Evolutionary conservation across 2,113 vertebrate genomes (phyloP).

Genomic region (Engystomops pustulosus): DNA sequence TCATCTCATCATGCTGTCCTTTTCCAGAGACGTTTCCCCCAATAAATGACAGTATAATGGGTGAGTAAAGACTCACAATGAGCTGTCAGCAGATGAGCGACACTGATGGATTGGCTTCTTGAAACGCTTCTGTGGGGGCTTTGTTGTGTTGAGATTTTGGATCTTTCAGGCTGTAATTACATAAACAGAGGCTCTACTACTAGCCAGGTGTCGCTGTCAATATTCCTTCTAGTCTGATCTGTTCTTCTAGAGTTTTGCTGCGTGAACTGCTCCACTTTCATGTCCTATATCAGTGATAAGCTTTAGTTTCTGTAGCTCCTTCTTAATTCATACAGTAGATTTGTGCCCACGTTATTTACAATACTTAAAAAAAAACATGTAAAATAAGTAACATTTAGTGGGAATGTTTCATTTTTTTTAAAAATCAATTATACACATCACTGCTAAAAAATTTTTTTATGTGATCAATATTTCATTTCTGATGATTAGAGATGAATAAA

Average conservation of each 20-base stretch:
- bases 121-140: slow-evolving; percentile 62
- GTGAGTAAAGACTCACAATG: slow-evolving; percentile 63
- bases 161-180: slow-evolving; percentile 78
- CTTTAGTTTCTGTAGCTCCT: not conserved
- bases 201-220: slow-evolving; percentile 76
- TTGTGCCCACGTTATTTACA: no score
- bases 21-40: not conserved
- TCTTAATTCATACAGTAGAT: not conserved
- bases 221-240: slow-evolving; percentile 80
- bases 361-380: no score
- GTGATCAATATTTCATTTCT: no score
- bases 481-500: no score
- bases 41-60: slow-evolving; percentile 23
- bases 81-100: slow-evolving; percentile 68
- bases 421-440: no score
- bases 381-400: no score
- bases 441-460: no score
- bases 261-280: no score
- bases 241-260: slow-evolving; percentile 84
- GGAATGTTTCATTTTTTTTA: no score
- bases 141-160: slow-evolving; percentile 66
- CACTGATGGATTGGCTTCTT: slow-evolving; percentile 63
- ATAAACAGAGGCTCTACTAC: slow-evolving; percentile 84
- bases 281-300: no score
- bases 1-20: not conserved